A percentile compares a stretch with the other conserved stretches of the same genome.
These are phyloP conservation scores for Cotesia glomerata DNA, from an alignment of 1,140 invertebrate species.

Conservation along the genomic window DNA sequence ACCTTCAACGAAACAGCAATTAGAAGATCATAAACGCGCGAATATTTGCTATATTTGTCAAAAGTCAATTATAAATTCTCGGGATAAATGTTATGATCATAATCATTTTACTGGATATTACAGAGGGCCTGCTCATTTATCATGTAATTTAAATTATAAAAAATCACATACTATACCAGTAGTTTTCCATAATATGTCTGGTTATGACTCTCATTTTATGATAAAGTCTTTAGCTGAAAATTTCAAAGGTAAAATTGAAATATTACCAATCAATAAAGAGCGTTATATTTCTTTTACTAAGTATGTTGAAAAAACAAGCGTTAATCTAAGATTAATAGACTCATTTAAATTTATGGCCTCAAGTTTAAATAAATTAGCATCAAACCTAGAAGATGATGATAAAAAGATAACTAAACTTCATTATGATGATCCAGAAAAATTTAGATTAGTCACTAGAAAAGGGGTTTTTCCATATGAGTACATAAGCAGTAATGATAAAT, in stretches of 20 bases:
- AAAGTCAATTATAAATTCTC: too few relatives aligned
- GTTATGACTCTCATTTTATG: conserved; percentile 37
- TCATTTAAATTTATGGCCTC: conserved; percentile 36
- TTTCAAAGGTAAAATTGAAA: conserved; percentile 19
- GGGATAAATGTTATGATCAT: too few relatives aligned
- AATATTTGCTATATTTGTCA: too few relatives aligned
- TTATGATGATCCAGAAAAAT: conserved; percentile 29
- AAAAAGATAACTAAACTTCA: conserved; percentile 24
- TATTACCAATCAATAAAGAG: conserved; percentile 37
- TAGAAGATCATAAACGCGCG: too few relatives aligned
- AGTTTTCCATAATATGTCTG: conserved; percentile 33
- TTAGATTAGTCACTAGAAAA: conserved; percentile 35
- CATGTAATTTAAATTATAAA: conserved; percentile 17
- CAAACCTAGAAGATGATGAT: conserved; percentile 18
- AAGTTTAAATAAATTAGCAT: conserved; percentile 35
- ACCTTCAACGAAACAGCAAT: too few relatives aligned
- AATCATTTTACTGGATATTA: too few relatives aligned
- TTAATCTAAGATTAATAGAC: conserved; percentile 32
- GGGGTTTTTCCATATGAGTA: conserved; percentile 47
- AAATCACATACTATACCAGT: conserved; percentile 27
- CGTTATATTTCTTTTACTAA: conserved; percentile 41
- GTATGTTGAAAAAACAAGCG: conserved; percentile 23
- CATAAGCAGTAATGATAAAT: conserved; percentile 39
- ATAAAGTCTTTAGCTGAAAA: conserved; percentile 29
- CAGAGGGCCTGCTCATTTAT: background rate